Base-by-base conservation (phyloP, 2,888 invertebrate genomes). In the Octonoba sinensis region DNA sequence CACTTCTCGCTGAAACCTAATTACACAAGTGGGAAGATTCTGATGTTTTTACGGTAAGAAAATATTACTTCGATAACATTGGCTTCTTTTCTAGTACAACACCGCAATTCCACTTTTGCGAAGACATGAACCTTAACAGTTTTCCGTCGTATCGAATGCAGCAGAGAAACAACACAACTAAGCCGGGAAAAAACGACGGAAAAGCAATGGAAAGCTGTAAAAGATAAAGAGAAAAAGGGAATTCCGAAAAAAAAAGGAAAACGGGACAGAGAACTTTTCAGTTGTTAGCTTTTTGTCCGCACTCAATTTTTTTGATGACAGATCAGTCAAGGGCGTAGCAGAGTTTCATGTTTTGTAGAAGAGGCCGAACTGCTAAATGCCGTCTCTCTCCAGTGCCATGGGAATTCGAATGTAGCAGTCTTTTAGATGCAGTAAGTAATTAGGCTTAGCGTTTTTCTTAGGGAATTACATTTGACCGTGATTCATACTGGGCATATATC, bases 51-150 rank as follows among this genome's bases (percentile, higher is more conserved):
- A 27, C 2, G 2, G 27, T 36, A 36, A 11, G 36, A 36, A 36
- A 11, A 11, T 8, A 36, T 36, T 36, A 11, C 8, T 8, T 36
- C 8, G 36, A 54, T 20, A 54, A 8, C 20, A 54, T 54, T 11
- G 11, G 54, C 18, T 16, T 20, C 20, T 54, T 54, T 11, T 54
- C 20, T 54, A 8, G 11, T 54, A n/a, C 54, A 18, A 11, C 54
- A 2, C 20, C 11, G n/a, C 54, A 16, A n/a, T 18, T 54, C 15
- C 16, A 16, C 54, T 70, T 57, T 57, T 70, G 69, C 46, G 59
- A 71, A 71, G 70, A 60, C 59, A 71, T 56, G 70, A 59, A 59
- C 70, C 49, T 71, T 71, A 47, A 71, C 70, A 60, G 70, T 57
- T 71, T 71, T 60, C 59, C 59, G 24, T 59, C 59, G 49, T 59